A percentile compares a stretch with the other conserved stretches of the same genome.
Evolutionary conservation across 2,888 invertebrate species (phyloP).

Genomic region (Apamea monoglypha): DNA sequence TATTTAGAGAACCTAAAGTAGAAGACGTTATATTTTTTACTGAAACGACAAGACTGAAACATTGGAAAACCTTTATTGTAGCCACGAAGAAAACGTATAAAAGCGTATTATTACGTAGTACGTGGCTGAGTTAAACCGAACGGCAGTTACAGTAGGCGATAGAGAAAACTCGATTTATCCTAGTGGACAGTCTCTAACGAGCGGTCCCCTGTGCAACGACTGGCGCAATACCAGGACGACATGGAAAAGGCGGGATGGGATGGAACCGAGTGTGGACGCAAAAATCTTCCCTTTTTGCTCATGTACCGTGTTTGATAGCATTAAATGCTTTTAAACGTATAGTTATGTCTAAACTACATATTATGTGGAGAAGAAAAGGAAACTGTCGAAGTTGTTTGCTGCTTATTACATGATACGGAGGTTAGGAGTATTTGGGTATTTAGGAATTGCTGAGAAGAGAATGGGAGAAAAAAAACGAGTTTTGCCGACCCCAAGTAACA

Average conservation of each 20-base stretch:
- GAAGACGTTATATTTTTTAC: not conserved
- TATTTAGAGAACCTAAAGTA: not conserved
- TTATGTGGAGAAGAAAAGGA: not conserved
- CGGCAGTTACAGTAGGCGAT: slow-evolving; percentile 73
- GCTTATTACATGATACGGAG: not conserved
- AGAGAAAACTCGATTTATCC: slow-evolving; percentile 80
- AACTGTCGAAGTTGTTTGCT: not conserved
- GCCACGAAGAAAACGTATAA: slow-evolving; percentile 43
- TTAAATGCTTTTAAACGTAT: slow-evolving; percentile 44
- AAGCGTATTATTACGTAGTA: slow-evolving; percentile 63
- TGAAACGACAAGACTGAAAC: slow-evolving; percentile 1
- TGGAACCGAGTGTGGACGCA: slow-evolving; percentile 69
- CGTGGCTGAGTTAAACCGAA: slow-evolving; percentile 73
- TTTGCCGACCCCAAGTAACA: not conserved
- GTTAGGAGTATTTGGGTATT: not conserved
- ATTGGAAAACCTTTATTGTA: slow-evolving; percentile 27
- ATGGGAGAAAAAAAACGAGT: not conserved
- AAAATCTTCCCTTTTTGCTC: slow-evolving; percentile 68
- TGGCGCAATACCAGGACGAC: slow-evolving; percentile 75
- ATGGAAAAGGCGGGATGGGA: slow-evolving; percentile 83
- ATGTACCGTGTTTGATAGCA: slow-evolving; percentile 46
- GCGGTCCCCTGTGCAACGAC: slow-evolving; percentile 73
- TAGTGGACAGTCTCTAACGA: slow-evolving; percentile 79
- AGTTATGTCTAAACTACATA: not conserved
- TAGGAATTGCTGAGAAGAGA: not conserved